Base-by-base conservation (phyloP, 2,113 vertebrate genomes). In the Cebus imitator region DNA sequence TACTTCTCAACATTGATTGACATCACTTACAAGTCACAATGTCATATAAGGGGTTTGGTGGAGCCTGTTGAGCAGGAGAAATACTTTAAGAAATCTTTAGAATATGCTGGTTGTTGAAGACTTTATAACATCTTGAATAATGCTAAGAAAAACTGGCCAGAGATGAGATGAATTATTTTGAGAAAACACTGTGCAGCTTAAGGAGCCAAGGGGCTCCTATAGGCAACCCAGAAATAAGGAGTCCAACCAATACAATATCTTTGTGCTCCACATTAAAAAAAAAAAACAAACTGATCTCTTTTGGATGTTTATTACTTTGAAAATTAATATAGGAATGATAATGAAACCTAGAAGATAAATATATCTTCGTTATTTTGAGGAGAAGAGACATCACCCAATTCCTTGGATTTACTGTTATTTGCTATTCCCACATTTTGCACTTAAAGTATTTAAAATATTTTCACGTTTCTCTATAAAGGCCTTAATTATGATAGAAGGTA, bases 371-470 rank as follows among this genome's bases (percentile, higher is more conserved):
- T 55, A 16, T 35, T 76, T 25, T 64, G 40, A 88, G 30, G 45
- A 88, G 30, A 58, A 79, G 30, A 45, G 13, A 9, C 9, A 68
- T 78, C 37, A 73, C 23, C 13, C 25, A 82, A 17, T 3, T 92
- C 45, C 40, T n/a, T 75, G 45, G 16, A 80, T 55, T 95, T 76
- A 73, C 35, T 52, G 8, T 89, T 68, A 93, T 27, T 91, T 86
- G 4, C 8, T 80, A 43, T 50, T 79, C 8, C 16, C 8, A 30
- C 8, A 30, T 91, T 72, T 87, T 80, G 72, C 8, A 57, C 61
- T 89, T 94, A 64, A 95, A 92, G 70, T 1, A 84, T 72, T 50
- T 89, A 2, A 75, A 94, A 75, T 91, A 82, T 12, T 91, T 93
- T 78, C 20, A 90, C 14, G 12, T 27, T 50, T 72, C 45, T 25